Evolutionary conservation across 2,888 invertebrate species (phyloP).

Genomic region (Ephialtes manifestator): DNA sequence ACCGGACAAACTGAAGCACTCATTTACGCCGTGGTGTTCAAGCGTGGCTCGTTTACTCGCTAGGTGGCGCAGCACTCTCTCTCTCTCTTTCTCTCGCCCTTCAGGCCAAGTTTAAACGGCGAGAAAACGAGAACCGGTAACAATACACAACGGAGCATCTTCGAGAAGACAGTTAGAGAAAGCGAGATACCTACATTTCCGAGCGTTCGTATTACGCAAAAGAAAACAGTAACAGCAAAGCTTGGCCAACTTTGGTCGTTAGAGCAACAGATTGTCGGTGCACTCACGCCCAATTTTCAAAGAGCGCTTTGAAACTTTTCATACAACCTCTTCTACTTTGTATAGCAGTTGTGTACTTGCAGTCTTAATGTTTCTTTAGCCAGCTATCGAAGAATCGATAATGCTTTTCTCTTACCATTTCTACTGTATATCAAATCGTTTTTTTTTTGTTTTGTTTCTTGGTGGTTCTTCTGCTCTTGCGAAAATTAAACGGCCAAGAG

Average conservation of each 20-base stretch:
- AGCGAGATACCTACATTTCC: conserved; percentile 63
- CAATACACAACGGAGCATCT: conserved; percentile 66
- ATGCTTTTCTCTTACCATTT: conserved; percentile 1
- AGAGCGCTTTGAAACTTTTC: conserved; percentile 61
- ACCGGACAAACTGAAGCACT: conserved; percentile 73
- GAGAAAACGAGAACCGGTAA: conserved; percentile 62
- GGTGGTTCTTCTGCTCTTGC: background rate
- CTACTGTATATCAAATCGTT: conserved; percentile 25
- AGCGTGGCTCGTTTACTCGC: conserved; percentile 17
- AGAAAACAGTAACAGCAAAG: conserved; percentile 68
- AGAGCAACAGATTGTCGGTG: conserved; percentile 71
- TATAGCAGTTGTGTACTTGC: conserved; percentile 27
- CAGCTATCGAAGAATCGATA: conserved; percentile 46
- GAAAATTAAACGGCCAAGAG: conserved; percentile 56
- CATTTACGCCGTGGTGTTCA: conserved; percentile 72
- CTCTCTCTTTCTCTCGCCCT: too few species aligned
- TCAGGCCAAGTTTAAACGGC: conserved; percentile 70
- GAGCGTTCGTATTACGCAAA: conserved; percentile 68
- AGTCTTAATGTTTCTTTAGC: conserved; percentile 41
- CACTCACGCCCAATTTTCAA: conserved; percentile 65
- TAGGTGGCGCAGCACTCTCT: conserved; percentile 17
- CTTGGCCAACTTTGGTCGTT: conserved; percentile 69
- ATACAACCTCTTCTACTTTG: conserved; percentile 34
- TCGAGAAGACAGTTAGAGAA: conserved; percentile 48
- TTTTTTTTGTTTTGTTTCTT: conserved; percentile 3